Evolutionary conservation across 2,797 vertebrate genomes (phyloP).

Genomic region (Trichosurus vulpecula): DNA sequence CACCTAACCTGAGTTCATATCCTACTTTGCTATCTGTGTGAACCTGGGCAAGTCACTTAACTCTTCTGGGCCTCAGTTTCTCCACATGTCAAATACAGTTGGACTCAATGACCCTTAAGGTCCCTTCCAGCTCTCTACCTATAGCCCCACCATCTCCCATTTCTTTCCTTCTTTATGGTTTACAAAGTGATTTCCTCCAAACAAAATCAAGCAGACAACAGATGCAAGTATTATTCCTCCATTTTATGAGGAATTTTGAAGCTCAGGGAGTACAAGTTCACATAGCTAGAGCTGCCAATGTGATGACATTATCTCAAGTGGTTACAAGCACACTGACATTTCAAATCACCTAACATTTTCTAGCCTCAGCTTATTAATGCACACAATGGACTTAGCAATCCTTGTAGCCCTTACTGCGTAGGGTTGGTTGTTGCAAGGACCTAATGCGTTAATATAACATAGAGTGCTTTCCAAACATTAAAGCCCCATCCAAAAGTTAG

Average conservation of each 20-base stretch:
- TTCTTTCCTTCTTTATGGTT: background rate
- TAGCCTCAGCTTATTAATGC: background rate
- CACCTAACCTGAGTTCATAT: background rate
- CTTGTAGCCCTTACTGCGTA: background rate
- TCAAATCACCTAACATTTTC: background rate
- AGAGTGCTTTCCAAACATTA: background rate
- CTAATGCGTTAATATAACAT: background rate
- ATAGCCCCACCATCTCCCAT: background rate
- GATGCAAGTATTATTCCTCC: background rate
- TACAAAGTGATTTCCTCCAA: background rate
- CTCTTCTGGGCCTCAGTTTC: background rate
- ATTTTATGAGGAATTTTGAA: background rate
- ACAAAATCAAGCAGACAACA: background rate
- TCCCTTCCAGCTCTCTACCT: background rate
- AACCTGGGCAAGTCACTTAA: background rate
- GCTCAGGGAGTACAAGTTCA: background rate
- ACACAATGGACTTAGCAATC: background rate
- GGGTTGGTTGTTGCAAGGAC: background rate
- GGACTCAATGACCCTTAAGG: background rate
- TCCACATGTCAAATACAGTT: background rate
- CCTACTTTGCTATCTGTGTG: background rate
- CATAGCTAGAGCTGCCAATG: background rate
- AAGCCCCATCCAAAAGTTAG: background rate
- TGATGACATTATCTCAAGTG: background rate
- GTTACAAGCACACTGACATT: background rate